A percentile compares a stretch with the other conserved stretches of the same genome.
Conservation (phyloP, 2,113 vertebrate species). For the Ornithorhynchus anatinus region DNA sequence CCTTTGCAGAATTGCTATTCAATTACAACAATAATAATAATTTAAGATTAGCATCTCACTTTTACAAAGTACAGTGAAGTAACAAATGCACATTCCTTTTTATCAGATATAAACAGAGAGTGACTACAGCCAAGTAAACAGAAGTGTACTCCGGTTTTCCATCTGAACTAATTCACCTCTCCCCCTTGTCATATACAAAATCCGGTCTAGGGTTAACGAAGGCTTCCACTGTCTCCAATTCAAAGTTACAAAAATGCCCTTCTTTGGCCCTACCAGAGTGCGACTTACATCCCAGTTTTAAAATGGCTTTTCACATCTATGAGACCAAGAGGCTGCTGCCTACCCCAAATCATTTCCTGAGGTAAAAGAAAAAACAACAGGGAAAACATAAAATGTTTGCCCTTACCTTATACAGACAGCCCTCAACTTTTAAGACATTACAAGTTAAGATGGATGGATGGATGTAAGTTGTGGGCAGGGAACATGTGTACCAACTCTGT, state of each 20-base stretch:
- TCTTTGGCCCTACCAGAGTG: neutral
- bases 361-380: neutral
- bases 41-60: no score
- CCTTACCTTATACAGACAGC: neutral
- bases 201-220: neutral
- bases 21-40: no score
- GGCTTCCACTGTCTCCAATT: conserved; percentile 9
- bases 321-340: neutral
- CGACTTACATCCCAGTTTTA: neutral
- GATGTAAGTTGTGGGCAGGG: neutral
- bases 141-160: fast-evolving
- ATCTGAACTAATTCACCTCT: neutral
- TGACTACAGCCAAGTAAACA: neutral
- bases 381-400: neutral
- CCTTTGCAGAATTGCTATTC: no score
- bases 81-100: neutral
- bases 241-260: conserved; percentile 4
- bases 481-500: neutral
- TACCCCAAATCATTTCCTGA: no score
- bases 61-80: neutral
- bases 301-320: neutral
- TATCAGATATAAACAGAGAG: neutral
- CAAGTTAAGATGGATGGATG: neutral
- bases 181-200: neutral
- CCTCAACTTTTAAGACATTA: neutral